These are phyloP conservation scores for Aquatica leii DNA, from an alignment of 2,888 invertebrate species.

Conservation along the genomic window DNA sequence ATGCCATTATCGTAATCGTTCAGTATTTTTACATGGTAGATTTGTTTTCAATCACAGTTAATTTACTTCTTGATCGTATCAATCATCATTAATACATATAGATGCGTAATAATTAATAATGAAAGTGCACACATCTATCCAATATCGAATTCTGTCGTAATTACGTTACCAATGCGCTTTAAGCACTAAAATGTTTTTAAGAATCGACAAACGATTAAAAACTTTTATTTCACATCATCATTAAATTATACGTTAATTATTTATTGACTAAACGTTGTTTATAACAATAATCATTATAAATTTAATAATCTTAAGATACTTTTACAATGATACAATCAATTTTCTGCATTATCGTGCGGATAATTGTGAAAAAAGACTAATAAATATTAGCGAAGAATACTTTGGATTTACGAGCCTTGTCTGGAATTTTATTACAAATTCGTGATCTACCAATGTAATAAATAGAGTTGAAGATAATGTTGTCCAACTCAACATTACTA, in stretches of 20 bases:
- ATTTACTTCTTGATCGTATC: constrained; percentile 19
- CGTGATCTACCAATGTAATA: constrained; percentile 29
- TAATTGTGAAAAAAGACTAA: constrained; percentile 26
- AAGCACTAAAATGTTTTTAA: too few species aligned
- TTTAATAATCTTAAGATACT: constrained; percentile 24
- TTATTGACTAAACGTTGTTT: constrained; percentile 12
- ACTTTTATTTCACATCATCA: neutral
- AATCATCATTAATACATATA: constrained; percentile 28
- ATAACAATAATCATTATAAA: constrained; percentile 13
- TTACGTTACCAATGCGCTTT: too few species aligned
- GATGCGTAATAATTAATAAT: neutral
- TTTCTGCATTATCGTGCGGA: constrained; percentile 28
- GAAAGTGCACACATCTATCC: constrained; percentile 4
- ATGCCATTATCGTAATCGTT: constrained; percentile 23
- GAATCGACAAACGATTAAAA: neutral
- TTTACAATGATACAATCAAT: constrained; percentile 29
- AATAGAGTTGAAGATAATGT: constrained; percentile 25
- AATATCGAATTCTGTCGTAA: neutral
- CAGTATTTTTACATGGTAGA: constrained; percentile 14
- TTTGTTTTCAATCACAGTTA: constrained; percentile 21
- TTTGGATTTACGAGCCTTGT: constrained; percentile 29
- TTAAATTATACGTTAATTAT: neutral
- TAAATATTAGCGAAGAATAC: constrained; percentile 23
- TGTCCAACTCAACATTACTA: constrained; percentile 9
- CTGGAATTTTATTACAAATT: constrained; percentile 29